phyloP scores from a whole-genome alignment of 2,797 vertebrate genomes.

The Bradypus variegatus region DNA sequence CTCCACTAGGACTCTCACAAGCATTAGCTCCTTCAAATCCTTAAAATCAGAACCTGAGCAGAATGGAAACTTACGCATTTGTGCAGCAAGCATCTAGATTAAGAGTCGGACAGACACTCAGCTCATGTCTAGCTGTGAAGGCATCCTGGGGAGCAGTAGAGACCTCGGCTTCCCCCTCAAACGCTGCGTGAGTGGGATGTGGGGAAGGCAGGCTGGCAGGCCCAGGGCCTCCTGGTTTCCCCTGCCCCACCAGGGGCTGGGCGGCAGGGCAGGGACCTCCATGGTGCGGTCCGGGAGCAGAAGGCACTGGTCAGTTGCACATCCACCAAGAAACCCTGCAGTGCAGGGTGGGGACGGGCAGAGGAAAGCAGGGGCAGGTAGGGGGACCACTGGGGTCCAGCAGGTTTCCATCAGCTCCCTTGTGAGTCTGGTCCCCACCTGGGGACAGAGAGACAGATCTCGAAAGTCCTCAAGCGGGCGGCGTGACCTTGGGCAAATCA shows the following conservation, averaged over 20 bases:
- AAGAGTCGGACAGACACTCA: background rate
- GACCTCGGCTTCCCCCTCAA: background rate
- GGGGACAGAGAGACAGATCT: background rate
- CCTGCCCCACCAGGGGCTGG: rapidly evolving
- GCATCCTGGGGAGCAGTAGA: background rate
- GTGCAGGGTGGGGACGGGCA: background rate
- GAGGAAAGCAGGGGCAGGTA: background rate
- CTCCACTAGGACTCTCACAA: background rate
- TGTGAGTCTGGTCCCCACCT: background rate
- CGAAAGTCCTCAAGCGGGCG: background rate
- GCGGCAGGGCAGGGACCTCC: background rate
- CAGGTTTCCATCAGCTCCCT: background rate
- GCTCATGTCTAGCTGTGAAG: background rate
- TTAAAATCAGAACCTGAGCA: background rate
- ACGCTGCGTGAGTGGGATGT: background rate
- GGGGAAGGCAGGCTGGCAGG: background rate
- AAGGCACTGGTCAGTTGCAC: background rate
- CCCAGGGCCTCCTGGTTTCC: background rate
- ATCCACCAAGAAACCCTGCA: background rate
- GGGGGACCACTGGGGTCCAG: too few species aligned
- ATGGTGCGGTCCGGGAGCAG: too few species aligned
- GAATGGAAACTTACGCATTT: background rate
- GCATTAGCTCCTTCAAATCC: background rate
- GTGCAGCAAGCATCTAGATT: background rate
- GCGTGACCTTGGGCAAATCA: background rate